Conservation (phyloP, 2,797 vertebrate species). For the Rhadinocentrus ornatus region DNA sequence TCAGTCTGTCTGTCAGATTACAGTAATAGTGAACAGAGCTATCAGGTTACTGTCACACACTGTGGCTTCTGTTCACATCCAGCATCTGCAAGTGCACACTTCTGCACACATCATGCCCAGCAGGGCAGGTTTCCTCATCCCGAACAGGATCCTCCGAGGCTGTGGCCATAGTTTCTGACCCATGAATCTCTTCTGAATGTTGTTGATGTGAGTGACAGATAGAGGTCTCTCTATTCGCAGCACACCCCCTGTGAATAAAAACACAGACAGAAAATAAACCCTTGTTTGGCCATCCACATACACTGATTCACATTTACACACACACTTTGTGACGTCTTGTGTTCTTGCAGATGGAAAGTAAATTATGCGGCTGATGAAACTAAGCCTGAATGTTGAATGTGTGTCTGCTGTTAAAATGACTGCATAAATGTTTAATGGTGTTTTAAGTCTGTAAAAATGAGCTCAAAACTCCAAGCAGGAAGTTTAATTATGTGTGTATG, state of each 20-base stretch:
- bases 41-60: constrained; percentile 51
- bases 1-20: constrained; percentile 46
- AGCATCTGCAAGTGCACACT: constrained; percentile 26
- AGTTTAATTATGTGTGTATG: background rate
- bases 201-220: constrained; percentile 57
- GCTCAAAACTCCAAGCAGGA: background rate
- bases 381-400: constrained; percentile 13
- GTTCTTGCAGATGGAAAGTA: constrained; percentile 65
- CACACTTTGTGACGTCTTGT: constrained; percentile 44
- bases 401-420: constrained; percentile 29
- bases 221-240: constrained; percentile 56
- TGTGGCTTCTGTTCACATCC: constrained; percentile 36
- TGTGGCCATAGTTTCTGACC: constrained; percentile 66
- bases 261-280: constrained; percentile 60
- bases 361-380: constrained; percentile 49
- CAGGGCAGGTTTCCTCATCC: constrained; percentile 63
- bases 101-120: constrained; percentile 34
- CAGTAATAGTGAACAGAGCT: constrained; percentile 40
- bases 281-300: constrained; percentile 46
- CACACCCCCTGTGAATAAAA: constrained; percentile 62
- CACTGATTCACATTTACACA: constrained; percentile 25
- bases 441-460: constrained; percentile 42
- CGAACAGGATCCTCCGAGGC: constrained; percentile 59
- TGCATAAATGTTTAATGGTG: constrained; percentile 42
- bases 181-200: constrained; percentile 42